Percentiles rank a stretch among this genome's conserved stretches.
These are phyloP conservation scores for Numenius phaeopus DNA, from an alignment of 2,797 vertebrate species.

Conservation along the genomic window DNA sequence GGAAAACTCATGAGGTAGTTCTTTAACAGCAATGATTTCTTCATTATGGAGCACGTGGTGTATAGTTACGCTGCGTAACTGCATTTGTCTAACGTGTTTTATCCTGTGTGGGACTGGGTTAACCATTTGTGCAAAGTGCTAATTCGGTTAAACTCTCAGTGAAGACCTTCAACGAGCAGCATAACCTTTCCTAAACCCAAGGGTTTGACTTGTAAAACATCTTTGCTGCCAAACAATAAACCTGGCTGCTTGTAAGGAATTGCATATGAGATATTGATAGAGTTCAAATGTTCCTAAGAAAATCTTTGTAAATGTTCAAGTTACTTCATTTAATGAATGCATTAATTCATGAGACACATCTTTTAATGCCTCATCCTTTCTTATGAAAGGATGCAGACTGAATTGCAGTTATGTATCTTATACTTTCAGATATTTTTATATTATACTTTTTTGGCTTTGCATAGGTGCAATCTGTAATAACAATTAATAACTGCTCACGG, in stretches of 20 bases:
- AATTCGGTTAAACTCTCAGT: too few species aligned
- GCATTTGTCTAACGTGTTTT: fast-evolving
- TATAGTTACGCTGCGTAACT: not conserved
- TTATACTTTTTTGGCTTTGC: not conserved
- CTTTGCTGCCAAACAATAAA: not conserved
- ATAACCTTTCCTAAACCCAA: not conserved
- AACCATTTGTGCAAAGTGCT: not conserved
- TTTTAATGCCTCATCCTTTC: not conserved
- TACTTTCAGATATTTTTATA: not conserved
- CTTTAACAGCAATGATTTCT: not conserved
- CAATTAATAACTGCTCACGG: not conserved
- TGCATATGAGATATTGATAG: not conserved
- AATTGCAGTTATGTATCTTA: fast-evolving
- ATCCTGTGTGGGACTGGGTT: fast-evolving
- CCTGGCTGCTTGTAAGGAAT: not conserved
- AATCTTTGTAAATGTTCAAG: not conserved
- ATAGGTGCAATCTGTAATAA: not conserved
- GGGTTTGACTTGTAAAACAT: not conserved
- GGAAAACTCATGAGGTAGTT: not conserved
- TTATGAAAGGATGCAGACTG: not conserved
- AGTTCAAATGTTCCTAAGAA: not conserved
- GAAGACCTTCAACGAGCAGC: not conserved
- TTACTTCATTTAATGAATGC: not conserved
- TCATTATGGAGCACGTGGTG: not conserved
- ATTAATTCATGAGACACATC: not conserved